Evolutionary conservation across 2,797 vertebrate species (phyloP), one percentile per base, ranked within the genome.

Genomic region (Anguilla anguilla): DNA sequence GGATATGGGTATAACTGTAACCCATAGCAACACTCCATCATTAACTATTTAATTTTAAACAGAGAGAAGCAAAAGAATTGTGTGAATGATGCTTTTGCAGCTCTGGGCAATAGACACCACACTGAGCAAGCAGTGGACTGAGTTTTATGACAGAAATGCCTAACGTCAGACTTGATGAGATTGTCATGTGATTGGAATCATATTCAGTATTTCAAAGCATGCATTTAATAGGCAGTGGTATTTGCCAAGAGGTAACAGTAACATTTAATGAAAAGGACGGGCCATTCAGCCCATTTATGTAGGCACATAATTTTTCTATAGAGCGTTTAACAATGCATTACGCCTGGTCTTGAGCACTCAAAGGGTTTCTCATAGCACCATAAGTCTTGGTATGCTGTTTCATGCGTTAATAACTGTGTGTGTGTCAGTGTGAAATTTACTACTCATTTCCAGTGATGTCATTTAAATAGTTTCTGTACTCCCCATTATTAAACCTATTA

Each of bases 1-100:
- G 92, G 91, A 89, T 91, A 92, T 90, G 92, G 90, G 86, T 86
- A 51, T 59, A 87, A 61, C 81, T 69, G 79, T 39, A 90, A 88
- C 69, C 77, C 10, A 46, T 82, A 0, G 85, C 86, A 84, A 77
- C 84, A 91, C 87, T 53, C 90, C 91, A 89, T 87, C 77, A 88
- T 91, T 92, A 93, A 90, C 91, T 92, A 35, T 91, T 91, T 89
- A 86, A 90, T 91, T 88, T 86, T 64, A 88, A 90, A 89, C 6
- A 13, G 87, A 84, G 55, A 61, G 77, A 89, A 83, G 61, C 57
- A 88, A 87, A 28, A 88, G 90, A 91, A 84, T 90, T 87, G 87
- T 31, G 6, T 83, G 87, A 89, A 87, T 92, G 67, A 86, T 87
- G 86, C 13, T 4, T 88, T 91, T 53, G 84, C 67, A 81, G 22